A percentile compares a stretch with the other conserved stretches of the same genome.
phyloP scores from a whole-genome alignment of 2,888 invertebrate genomes.

The Melanophora roralis region DNA sequence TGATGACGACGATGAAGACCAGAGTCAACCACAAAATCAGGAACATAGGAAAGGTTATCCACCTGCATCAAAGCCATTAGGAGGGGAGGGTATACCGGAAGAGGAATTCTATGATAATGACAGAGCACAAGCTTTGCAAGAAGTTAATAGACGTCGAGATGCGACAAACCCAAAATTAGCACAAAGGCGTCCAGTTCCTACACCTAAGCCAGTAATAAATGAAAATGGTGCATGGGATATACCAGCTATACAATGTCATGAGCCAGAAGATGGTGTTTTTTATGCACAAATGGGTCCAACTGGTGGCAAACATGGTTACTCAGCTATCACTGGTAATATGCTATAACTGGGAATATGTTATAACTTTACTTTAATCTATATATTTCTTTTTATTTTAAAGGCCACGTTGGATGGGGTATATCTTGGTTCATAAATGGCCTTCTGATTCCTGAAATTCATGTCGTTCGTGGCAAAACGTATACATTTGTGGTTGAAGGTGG shows the following conservation, averaged over 20 bases:
- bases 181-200: slow-evolving; percentile 76
- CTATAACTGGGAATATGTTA: background rate
- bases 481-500: slow-evolving; percentile 94
- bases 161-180: slow-evolving; percentile 52
- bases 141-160: slow-evolving; percentile 70
- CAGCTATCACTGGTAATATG: slow-evolving; percentile 87
- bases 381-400: slow-evolving; percentile 77
- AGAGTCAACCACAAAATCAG: slow-evolving; percentile 58
- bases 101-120: slow-evolving; percentile 72
- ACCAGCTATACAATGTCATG: slow-evolving; percentile 91
- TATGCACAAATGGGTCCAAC: slow-evolving; percentile 96
- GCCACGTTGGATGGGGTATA: slow-evolving; percentile 95
- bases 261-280: slow-evolving; percentile 93
- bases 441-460: slow-evolving; percentile 92
- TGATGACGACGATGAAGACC: slow-evolving; percentile 63
- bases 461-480: slow-evolving; percentile 90
- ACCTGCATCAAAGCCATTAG: slow-evolving; percentile 65
- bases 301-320: slow-evolving; percentile 92
- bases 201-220: slow-evolving; percentile 81
- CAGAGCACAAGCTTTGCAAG: slow-evolving; percentile 70
- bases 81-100: slow-evolving; percentile 64
- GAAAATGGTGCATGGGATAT: slow-evolving; percentile 87
- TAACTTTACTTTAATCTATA: slow-evolving; percentile 27
- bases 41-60: slow-evolving; percentile 67
- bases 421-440: slow-evolving; percentile 97